Evolutionary conservation across 2,113 vertebrate species (phyloP).

Genomic region (Turnix velox): DNA sequence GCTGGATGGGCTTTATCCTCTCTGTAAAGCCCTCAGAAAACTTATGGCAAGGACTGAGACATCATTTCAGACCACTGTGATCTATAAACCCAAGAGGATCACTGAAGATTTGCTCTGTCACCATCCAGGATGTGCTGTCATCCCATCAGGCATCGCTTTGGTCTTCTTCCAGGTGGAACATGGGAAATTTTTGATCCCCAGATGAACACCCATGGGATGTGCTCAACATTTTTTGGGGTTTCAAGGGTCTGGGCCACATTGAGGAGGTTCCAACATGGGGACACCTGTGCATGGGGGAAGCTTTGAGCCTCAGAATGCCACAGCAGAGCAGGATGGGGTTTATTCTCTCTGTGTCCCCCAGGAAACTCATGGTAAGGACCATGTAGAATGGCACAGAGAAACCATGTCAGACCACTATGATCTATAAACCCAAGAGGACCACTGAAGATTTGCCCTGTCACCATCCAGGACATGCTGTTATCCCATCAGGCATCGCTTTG

Average conservation of each 20-base stretch:
- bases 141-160: background rate
- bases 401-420: too few relatives aligned
- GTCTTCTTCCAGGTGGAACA: background rate
- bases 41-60: background rate
- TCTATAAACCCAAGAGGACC: too few relatives aligned
- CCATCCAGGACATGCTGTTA: background rate
- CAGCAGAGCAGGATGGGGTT: too few relatives aligned
- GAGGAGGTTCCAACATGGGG: background rate
- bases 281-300: too few relatives aligned
- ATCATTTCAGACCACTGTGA: slow-evolving; percentile 9
- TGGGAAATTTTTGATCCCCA: background rate
- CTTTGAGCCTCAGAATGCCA: too few relatives aligned
- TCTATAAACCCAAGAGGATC: slow-evolving; percentile 21
- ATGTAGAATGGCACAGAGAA: too few relatives aligned
- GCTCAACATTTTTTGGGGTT: background rate
- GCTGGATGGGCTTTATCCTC: background rate
- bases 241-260: rapidly evolving
- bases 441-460: slow-evolving; percentile 20
- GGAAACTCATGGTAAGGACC: too few relatives aligned
- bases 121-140: background rate
- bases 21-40: background rate
- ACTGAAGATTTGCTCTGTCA: slow-evolving; percentile 15
- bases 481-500: background rate
- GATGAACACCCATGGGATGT: background rate
- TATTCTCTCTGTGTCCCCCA: too few relatives aligned